Conservation (phyloP, 2,888 invertebrate species). For the Leucoma salicis region DNA sequence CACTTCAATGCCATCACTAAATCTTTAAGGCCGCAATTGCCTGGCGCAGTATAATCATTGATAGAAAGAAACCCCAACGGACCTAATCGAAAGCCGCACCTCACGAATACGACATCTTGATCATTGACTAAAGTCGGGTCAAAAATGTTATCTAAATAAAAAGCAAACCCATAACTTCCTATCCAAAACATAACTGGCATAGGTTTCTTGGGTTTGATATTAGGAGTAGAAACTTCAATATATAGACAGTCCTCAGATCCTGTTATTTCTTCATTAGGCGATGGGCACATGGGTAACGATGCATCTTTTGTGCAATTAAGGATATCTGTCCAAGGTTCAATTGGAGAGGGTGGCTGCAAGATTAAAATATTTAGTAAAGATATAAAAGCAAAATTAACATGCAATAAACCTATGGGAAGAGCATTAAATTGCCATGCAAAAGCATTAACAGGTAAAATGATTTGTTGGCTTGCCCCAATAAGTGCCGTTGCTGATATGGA, state of each 20-base stretch:
- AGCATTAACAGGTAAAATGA: too few relatives aligned
- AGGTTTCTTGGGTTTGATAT: constrained; percentile 49
- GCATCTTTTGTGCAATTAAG: constrained; percentile 58
- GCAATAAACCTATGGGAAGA: too few relatives aligned
- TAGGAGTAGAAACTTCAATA: constrained; percentile 61
- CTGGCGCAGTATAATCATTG: constrained; percentile 67
- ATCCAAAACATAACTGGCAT: constrained; percentile 80
- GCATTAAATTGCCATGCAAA: too few relatives aligned
- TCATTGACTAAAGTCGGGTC: constrained; percentile 61
- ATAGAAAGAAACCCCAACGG: constrained; percentile 73
- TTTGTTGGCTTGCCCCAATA: too few relatives aligned
- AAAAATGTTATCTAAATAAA: constrained; percentile 48
- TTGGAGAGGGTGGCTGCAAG: constrained; percentile 62
- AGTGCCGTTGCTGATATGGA: too few relatives aligned
- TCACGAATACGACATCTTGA: constrained; percentile 62
- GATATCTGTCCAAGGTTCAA: constrained; percentile 50
- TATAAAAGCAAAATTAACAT: too few relatives aligned
- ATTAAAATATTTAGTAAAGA: too few relatives aligned
- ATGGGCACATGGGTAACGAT: constrained; percentile 31
- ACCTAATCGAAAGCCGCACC: constrained; percentile 70
- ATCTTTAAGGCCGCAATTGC: constrained; percentile 74
- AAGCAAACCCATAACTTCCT: constrained; percentile 59
- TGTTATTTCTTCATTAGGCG: constrained; percentile 17
- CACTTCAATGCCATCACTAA: constrained; percentile 69
- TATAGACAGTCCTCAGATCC: constrained; percentile 75